Evolutionary conservation across 2,888 invertebrate species (phyloP).

Genomic region (Napeogenes sylphis): DNA sequence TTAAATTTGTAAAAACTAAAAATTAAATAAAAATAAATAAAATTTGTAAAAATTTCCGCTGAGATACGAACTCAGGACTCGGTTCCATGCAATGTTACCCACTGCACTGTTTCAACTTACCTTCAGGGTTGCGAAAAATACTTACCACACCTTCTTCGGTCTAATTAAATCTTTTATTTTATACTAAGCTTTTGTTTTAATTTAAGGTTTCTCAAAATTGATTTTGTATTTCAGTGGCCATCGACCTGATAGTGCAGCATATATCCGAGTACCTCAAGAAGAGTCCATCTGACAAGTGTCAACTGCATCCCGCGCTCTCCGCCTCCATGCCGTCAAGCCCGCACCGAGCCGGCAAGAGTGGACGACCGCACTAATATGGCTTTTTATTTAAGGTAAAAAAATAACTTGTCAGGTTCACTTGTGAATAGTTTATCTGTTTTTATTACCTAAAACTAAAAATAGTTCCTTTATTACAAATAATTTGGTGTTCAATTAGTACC

Average conservation of each 20-base stretch:
- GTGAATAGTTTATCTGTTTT: constrained; percentile 16
- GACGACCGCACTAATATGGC: constrained; percentile 59
- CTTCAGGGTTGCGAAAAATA: neutral
- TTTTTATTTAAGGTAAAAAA: neutral
- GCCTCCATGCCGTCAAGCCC: constrained; percentile 63
- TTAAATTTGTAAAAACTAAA: no score
- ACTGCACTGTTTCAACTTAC: neutral
- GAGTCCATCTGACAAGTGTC: constrained; percentile 46
- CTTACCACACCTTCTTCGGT: neutral
- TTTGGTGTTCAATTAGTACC: no score
- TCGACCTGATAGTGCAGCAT: constrained; percentile 97
- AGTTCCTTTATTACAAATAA: no score
- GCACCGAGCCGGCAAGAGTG: constrained; percentile 58
- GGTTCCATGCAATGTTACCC: neutral
- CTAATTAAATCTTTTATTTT: neutral
- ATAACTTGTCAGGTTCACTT: neutral
- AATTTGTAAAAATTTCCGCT: neutral
- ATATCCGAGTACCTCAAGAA: constrained; percentile 91
- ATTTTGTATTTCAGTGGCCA: constrained; percentile 88
- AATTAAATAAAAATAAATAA: neutral
- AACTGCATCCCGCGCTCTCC: constrained; percentile 44
- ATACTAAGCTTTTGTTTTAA: neutral
- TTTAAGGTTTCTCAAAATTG: constrained; percentile 24
- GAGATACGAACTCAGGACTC: neutral
- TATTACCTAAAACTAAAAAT: neutral